Evolutionary conservation across 1,140 invertebrate genomes (phyloP).

Genomic region (Drosophila setifemur): DNA sequence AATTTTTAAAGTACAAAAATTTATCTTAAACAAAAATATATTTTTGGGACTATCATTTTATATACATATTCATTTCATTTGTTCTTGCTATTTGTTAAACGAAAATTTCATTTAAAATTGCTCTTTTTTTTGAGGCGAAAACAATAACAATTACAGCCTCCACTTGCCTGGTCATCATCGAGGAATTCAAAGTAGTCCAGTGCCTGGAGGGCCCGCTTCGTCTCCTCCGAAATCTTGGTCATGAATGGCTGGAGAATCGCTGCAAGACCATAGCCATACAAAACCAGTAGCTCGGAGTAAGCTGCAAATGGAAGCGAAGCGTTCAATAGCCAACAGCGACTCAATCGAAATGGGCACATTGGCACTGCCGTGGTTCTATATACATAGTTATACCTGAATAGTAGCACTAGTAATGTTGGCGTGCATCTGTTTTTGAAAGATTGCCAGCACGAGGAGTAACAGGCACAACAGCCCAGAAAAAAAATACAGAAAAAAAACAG

Average conservation of each 20-base stretch:
- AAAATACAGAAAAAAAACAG: no score
- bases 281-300: constrained; percentile 61
- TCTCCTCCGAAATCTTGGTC: constrained; percentile 63
- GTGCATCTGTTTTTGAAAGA: constrained; percentile 58
- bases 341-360: constrained; percentile 45
- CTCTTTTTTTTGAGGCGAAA: no score
- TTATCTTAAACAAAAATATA: no score
- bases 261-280: constrained; percentile 54
- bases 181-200: constrained; percentile 74
- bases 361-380: not conserved
- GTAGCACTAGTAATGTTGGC: constrained; percentile 11
- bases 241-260: constrained; percentile 50
- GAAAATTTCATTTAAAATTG: no score
- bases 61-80: no score
- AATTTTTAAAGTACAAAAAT: no score
- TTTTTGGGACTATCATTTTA: no score
- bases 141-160: no score
- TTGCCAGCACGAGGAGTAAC: constrained; percentile 42
- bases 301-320: constrained; percentile 54
- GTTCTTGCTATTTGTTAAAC: no score
- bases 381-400: no score
- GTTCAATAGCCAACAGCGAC: constrained; percentile 42
- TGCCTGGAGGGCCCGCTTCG: constrained; percentile 61
- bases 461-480: constrained; percentile 20
- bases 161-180: constrained; percentile 54